phyloP scores from a whole-genome alignment of 2,113 vertebrate genomes.

The Tetrao urogallus region DNA sequence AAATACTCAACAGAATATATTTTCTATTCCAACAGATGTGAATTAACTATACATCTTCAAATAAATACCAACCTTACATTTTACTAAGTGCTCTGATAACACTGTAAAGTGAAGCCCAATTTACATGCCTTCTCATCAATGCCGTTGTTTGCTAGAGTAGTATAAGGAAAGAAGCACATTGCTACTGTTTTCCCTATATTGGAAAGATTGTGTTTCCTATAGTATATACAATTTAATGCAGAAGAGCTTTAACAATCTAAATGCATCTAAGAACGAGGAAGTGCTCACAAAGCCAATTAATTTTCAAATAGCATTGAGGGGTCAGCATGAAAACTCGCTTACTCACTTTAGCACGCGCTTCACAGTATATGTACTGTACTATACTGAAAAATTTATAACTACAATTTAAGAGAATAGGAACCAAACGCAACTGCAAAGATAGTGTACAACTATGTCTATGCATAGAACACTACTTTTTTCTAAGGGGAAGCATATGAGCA shows the following conservation, averaged over 20 bases:
- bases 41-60: slow-evolving; percentile 98
- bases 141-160: slow-evolving; percentile 77
- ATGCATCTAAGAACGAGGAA: slow-evolving; percentile 78
- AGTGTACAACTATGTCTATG: slow-evolving; percentile 91
- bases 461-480: slow-evolving; percentile 95
- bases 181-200: slow-evolving; percentile 72
- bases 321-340: slow-evolving; percentile 86
- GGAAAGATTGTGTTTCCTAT: slow-evolving; percentile 71
- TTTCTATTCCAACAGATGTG: slow-evolving; percentile 92
- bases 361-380: slow-evolving; percentile 92
- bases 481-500: slow-evolving; percentile 91
- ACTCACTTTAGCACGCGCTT: slow-evolving; percentile 89
- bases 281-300: slow-evolving; percentile 78
- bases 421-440: slow-evolving; percentile 88
- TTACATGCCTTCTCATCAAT: slow-evolving; percentile 87
- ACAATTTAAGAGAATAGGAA: slow-evolving; percentile 79
- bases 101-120: slow-evolving; percentile 84
- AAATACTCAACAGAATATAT: slow-evolving; percentile 97
- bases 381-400: slow-evolving; percentile 84
- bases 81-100: slow-evolving; percentile 91
- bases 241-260: slow-evolving; percentile 79
- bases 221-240: slow-evolving; percentile 78
- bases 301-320: slow-evolving; percentile 81
- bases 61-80: slow-evolving; percentile 96
- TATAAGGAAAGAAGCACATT: slow-evolving; percentile 81